phyloP scores from a whole-genome alignment of 2,797 vertebrate species.

The Microhierax caerulescens region DNA sequence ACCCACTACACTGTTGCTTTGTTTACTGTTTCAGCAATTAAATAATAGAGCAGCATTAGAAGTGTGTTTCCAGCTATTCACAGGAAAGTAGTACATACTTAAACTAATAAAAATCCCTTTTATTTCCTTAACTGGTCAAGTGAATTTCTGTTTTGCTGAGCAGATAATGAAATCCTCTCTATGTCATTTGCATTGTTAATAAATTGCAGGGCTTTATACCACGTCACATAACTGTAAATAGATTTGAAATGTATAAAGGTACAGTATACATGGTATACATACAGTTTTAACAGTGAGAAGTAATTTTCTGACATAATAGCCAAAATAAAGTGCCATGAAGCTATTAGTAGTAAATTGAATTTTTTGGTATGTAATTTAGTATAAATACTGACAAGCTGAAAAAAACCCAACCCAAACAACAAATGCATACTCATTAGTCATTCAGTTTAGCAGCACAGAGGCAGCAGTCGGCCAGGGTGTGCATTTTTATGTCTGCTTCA shows the following conservation, averaged over 20 bases:
- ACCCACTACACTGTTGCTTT: not conserved
- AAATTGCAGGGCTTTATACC: constrained; percentile 23
- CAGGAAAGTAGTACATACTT: not conserved
- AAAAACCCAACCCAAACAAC: not conserved
- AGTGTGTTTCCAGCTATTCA: constrained; percentile 15
- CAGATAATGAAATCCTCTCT: constrained; percentile 38
- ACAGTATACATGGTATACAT: constrained; percentile 45
- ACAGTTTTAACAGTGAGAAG: constrained; percentile 61
- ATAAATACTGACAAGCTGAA: constrained; percentile 69
- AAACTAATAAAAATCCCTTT: not conserved
- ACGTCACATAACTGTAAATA: constrained; percentile 45
- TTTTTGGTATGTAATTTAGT: constrained; percentile 73
- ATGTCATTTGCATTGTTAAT: constrained; percentile 39
- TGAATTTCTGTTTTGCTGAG: not conserved
- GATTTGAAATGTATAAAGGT: constrained; percentile 37
- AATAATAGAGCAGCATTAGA: not conserved
- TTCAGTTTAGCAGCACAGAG: constrained; percentile 65
- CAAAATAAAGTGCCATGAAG: constrained; percentile 66
- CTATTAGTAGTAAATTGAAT: constrained; percentile 73
- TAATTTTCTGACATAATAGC: constrained; percentile 68
- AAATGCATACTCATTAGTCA: constrained; percentile 59
- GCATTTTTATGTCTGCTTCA: constrained; percentile 76
- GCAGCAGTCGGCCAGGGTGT: constrained; percentile 70
- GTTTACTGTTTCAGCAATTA: constrained; percentile 2
- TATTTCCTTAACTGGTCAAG: not conserved